Percentiles rank a stretch among this genome's conserved stretches.
phyloP scores from a whole-genome alignment of 2,888 invertebrate genomes.

The Himalopsyche tibetana region DNA sequence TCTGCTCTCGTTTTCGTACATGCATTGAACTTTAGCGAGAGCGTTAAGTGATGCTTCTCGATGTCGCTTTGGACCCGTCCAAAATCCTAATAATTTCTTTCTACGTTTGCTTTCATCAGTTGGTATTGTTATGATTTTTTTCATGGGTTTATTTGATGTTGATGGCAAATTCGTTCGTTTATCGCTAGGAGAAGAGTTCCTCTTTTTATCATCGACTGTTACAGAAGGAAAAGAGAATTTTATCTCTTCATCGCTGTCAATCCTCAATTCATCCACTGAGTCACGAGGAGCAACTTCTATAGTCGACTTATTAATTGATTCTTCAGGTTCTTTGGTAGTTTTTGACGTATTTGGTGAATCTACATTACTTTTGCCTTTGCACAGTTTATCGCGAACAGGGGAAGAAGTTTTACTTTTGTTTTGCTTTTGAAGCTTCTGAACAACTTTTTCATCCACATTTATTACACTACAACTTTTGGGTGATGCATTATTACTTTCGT shows the following conservation, averaged over 20 bases:
- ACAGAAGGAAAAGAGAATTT: slow-evolving; percentile 57
- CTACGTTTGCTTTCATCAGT: slow-evolving; percentile 75
- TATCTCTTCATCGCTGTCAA: slow-evolving; percentile 65
- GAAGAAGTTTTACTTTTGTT: slow-evolving; percentile 56
- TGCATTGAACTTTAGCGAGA: slow-evolving; percentile 91
- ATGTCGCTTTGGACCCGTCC: slow-evolving; percentile 88
- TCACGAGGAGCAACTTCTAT: neutral
- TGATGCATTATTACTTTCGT: slow-evolving; percentile 50
- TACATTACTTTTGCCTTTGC: slow-evolving; percentile 62
- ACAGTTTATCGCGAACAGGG: slow-evolving; percentile 61
- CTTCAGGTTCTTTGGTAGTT: slow-evolving; percentile 64
- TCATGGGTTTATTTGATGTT: slow-evolving; percentile 67
- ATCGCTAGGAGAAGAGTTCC: slow-evolving; percentile 49
- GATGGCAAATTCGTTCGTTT: slow-evolving; percentile 45
- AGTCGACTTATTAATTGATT: slow-evolving; percentile 65
- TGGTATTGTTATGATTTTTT: slow-evolving; percentile 64
- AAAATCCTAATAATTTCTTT: slow-evolving; percentile 81
- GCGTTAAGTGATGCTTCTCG: slow-evolving; percentile 94
- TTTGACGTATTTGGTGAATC: slow-evolving; percentile 66
- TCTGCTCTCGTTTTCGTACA: slow-evolving; percentile 92
- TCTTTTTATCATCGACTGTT: slow-evolving; percentile 62
- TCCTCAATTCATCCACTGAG: slow-evolving; percentile 59
- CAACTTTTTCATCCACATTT: slow-evolving; percentile 18
- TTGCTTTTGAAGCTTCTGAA: slow-evolving; percentile 63
- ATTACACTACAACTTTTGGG: slow-evolving; percentile 7